Evolutionary conservation across 2,797 vertebrate genomes (phyloP).

Genomic region (Eulemur albifrons): DNA sequence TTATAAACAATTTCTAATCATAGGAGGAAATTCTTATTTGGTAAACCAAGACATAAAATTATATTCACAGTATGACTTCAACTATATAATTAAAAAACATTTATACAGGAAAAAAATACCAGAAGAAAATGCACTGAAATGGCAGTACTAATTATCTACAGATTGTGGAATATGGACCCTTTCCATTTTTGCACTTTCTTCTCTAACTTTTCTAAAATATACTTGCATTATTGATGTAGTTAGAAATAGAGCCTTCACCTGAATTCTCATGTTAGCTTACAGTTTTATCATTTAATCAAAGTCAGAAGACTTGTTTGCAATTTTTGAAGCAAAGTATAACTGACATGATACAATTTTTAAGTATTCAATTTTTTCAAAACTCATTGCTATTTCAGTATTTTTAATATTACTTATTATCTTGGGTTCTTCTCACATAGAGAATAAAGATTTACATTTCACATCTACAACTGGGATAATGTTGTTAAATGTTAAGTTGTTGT

Average conservation of each 20-base stretch:
- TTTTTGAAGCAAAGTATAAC: constrained; percentile 10
- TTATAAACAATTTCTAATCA: constrained; percentile 21
- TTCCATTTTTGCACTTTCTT: background rate
- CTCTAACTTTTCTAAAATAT: constrained; percentile 24
- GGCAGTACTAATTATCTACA: background rate
- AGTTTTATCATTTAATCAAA: constrained; percentile 30
- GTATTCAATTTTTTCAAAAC: background rate
- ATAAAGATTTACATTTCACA: background rate
- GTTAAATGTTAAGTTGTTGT: background rate
- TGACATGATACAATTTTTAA: background rate
- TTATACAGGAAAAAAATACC: background rate
- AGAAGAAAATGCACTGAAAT: background rate
- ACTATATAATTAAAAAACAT: constrained; percentile 9
- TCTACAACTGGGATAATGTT: background rate
- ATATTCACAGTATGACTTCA: background rate
- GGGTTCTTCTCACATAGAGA: constrained; percentile 32
- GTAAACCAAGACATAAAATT: constrained; percentile 35
- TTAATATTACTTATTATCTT: constrained; percentile 37
- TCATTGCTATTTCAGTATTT: background rate
- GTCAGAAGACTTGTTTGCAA: background rate
- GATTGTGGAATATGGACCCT: background rate
- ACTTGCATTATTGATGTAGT: background rate
- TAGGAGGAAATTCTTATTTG: constrained; percentile 7
- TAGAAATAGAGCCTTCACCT: background rate
- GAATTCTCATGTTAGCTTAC: background rate